Evolutionary conservation across 2,888 invertebrate genomes (phyloP).

Genomic region (Melinaea menophilus): DNA sequence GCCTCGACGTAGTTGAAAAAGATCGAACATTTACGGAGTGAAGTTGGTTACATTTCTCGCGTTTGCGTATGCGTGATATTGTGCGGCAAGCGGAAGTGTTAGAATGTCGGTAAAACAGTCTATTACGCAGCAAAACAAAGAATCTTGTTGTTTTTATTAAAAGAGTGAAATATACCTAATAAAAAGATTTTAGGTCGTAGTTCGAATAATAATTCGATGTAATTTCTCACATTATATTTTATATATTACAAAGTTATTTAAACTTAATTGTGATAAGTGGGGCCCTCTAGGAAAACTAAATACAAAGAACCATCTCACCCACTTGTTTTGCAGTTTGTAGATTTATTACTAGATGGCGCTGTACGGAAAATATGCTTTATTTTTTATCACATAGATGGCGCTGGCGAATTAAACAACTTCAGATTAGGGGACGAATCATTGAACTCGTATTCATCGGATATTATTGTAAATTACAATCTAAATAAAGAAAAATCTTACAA

Average conservation of each 20-base stretch:
- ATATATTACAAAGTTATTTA: not conserved
- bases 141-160: slow-evolving; percentile 15
- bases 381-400: slow-evolving; percentile 15
- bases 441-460: too few relatives aligned
- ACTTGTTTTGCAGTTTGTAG: not conserved
- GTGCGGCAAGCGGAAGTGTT: slow-evolving; percentile 70
- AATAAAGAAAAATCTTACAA: too few relatives aligned
- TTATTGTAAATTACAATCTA: too few relatives aligned
- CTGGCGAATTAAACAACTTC: not conserved
- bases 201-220: not conserved
- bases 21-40: slow-evolving; percentile 74
- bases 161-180: slow-evolving; percentile 12
- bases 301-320: not conserved
- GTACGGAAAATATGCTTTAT: slow-evolving; percentile 2
- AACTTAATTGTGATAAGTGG: not conserved
- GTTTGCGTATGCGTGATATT: slow-evolving; percentile 68
- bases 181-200: not conserved
- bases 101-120: slow-evolving; percentile 58
- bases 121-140: slow-evolving; percentile 58
- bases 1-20: slow-evolving; percentile 72
- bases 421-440: too few relatives aligned
- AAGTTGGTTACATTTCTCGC: slow-evolving; percentile 60
- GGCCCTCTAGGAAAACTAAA: not conserved
- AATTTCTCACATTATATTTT: not conserved
- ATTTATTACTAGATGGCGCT: slow-evolving; percentile 15